These are phyloP conservation scores for Limnephilus rhombicus DNA, from an alignment of 2,888 invertebrate species.

Conservation along the genomic window DNA sequence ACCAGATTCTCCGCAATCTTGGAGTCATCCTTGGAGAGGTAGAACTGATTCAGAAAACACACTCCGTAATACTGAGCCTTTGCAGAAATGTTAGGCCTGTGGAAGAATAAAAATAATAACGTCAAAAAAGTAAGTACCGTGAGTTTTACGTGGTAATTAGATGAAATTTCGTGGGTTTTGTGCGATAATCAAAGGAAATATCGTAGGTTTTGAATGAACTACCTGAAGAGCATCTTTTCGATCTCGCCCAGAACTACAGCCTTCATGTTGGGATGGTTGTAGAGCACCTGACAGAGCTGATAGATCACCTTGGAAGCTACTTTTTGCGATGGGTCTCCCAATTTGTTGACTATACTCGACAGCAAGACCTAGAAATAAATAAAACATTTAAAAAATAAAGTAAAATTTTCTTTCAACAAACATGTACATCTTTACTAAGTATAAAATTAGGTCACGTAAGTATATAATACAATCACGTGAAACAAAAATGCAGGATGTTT, in stretches of 20 bases:
- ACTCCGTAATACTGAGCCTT: conserved; percentile 96
- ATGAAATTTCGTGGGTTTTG: background rate
- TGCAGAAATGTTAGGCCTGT: conserved; percentile 87
- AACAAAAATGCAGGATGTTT: too few relatives aligned
- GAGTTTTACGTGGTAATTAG: background rate
- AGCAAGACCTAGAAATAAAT: conserved; percentile 80
- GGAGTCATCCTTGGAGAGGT: conserved; percentile 84
- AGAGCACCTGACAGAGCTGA: conserved; percentile 88
- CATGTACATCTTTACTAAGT: too few relatives aligned
- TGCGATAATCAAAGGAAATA: background rate
- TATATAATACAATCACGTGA: too few relatives aligned
- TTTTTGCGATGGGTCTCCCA: conserved; percentile 94
- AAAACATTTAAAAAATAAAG: background rate
- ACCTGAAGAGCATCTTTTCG: conserved; percentile 91
- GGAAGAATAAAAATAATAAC: conserved; percentile 20
- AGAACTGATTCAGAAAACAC: conserved; percentile 93
- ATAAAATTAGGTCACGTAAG: too few relatives aligned
- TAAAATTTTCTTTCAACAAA: too few relatives aligned
- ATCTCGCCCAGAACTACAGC: conserved; percentile 90
- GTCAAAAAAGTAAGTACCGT: background rate
- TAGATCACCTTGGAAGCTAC: conserved; percentile 93
- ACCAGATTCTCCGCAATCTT: conserved; percentile 90
- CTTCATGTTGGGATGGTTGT: conserved; percentile 95
- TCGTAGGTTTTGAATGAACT: conserved; percentile 55
- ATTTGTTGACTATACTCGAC: conserved; percentile 91